These are phyloP conservation scores for Cylindroiulus punctatus DNA, from an alignment of 2,888 invertebrate species.

Conservation along the genomic window DNA sequence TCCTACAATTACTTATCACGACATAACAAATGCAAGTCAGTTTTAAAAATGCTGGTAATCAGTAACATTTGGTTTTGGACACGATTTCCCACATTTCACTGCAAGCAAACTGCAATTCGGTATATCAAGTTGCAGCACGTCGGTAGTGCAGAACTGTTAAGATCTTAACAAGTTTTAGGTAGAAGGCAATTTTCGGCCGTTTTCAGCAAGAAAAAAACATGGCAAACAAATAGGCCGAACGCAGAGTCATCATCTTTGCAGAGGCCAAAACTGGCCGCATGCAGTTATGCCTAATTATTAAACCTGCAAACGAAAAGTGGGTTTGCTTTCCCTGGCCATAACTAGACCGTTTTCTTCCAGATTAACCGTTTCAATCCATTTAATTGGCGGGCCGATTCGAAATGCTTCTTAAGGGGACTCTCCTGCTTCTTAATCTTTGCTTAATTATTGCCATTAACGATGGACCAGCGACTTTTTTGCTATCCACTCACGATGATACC, in stretches of 20 bases:
- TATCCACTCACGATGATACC: neutral
- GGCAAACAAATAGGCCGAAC: neutral
- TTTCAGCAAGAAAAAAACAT: neutral
- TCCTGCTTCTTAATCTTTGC: neutral
- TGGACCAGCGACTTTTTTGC: neutral
- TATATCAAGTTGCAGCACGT: neutral
- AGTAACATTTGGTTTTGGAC: no score
- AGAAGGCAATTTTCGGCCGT: neutral
- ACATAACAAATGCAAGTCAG: no score
- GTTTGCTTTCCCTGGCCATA: neutral
- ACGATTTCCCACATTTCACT: neutral
- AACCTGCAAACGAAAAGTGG: neutral
- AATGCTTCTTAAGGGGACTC: neutral
- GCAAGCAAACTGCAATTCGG: neutral
- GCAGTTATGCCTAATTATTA: neutral
- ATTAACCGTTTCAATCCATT: neutral
- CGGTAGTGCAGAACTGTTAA: neutral
- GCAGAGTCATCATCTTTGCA: neutral
- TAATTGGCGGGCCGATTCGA: conserved; percentile 19
- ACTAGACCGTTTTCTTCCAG: neutral
- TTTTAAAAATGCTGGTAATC: no score
- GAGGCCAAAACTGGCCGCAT: neutral
- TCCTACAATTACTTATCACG: no score
- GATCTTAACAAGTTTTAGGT: neutral
- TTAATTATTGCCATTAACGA: neutral